These are phyloP conservation scores for Pampusana beccarii DNA, from an alignment of 2,113 vertebrate species.

Conservation along the genomic window DNA sequence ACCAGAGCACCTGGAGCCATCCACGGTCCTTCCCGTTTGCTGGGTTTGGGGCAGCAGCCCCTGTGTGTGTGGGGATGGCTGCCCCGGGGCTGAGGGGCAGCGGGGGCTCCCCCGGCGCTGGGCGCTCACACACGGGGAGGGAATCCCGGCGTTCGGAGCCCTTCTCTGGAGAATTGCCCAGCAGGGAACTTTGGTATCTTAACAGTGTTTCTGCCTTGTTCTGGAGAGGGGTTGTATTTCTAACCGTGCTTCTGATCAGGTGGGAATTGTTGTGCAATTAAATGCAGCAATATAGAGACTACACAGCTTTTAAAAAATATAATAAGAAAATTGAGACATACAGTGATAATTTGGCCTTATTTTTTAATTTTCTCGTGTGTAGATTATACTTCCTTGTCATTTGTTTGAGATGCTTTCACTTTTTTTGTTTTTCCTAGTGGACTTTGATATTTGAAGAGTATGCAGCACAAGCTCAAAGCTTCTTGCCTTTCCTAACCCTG, in stretches of 20 bases:
- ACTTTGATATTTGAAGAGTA: background rate
- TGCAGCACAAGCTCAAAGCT: background rate
- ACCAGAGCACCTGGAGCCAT: background rate
- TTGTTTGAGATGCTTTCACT: background rate
- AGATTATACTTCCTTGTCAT: background rate
- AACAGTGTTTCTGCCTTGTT: background rate
- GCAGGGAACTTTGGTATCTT: background rate
- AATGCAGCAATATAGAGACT: background rate
- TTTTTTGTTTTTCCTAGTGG: background rate
- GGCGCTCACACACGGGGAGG: fast-evolving
- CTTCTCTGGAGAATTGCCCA: background rate
- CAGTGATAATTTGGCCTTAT: background rate
- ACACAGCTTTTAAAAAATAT: background rate
- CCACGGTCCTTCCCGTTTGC: fast-evolving
- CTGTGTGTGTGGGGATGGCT: too few species aligned
- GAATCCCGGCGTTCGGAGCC: background rate
- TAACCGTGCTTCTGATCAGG: background rate
- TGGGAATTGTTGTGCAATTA: background rate
- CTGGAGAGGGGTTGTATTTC: background rate
- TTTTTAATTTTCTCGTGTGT: background rate
- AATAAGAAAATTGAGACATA: background rate
- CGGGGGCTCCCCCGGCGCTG: background rate
- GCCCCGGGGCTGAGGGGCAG: background rate
- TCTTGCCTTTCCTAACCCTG: background rate
- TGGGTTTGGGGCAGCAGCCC: fast-evolving